Percentiles rank a stretch among this genome's conserved stretches.
These are phyloP conservation scores for Coryphaenoides rupestris DNA, from an alignment of 2,113 vertebrate genomes.

Conservation along the genomic window DNA sequence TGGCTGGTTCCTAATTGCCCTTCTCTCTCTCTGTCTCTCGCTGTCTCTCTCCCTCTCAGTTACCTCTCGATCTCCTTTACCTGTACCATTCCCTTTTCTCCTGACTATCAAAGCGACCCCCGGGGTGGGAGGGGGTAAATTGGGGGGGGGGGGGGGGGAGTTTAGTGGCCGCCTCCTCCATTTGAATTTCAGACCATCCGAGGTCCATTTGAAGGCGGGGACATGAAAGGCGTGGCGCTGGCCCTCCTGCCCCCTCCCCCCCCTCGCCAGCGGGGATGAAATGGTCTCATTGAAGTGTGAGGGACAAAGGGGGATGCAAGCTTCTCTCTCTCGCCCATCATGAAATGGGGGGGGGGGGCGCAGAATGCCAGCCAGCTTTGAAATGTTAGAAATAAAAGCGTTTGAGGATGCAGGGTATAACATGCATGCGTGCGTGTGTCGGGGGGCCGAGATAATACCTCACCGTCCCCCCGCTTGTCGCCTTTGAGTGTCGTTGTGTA, in stretches of 20 bases:
- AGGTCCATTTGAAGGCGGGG: conserved; percentile 55
- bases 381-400: conserved; percentile 19
- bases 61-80: background rate
- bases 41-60: background rate
- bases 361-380: conserved; percentile 32
- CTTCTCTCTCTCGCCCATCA: conserved; percentile 42
- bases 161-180: conserved; percentile 28
- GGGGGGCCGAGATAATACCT: conserved; percentile 28
- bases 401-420: conserved; percentile 15
- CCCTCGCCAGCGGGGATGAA: conserved; percentile 29
- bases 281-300: conserved; percentile 48
- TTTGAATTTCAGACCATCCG: conserved; percentile 63
- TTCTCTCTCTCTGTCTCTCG: background rate
- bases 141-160: conserved; percentile 27
- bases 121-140: background rate
- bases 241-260: conserved; percentile 33
- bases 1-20: too few relatives aligned
- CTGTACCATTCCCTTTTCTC: background rate
- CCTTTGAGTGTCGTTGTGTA: too few relatives aligned
- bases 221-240: conserved; percentile 61
- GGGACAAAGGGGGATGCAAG: conserved; percentile 47
- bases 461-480: conserved; percentile 6
- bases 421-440: conserved; percentile 37
- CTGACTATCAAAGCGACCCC: too few relatives aligned
- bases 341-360: conserved; percentile 39